Evolutionary conservation across 1,140 invertebrate genomes (phyloP), one percentile per base, ranked within the genome.

Genomic region (Asobara japonica): DNA sequence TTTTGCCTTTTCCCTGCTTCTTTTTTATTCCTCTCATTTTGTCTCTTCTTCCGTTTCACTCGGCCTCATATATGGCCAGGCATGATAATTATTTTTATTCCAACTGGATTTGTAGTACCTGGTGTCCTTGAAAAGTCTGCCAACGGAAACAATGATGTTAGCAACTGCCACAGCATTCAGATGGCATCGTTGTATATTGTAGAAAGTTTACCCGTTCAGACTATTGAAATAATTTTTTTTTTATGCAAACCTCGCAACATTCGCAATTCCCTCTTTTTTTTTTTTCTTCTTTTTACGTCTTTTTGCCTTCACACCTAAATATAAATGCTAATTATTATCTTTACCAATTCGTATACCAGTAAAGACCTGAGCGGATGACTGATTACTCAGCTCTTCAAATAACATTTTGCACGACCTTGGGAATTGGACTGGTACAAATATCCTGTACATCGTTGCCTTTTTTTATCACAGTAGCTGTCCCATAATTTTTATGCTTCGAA

Each of bases 341-440:
- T 73, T 74, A 48, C 61, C 65, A 64, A 72, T 62, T 60, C 56
- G 65, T 66, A 70, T 36, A 68, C 74, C 60, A 41, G 78, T 73
- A 75, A 72, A 71, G 72, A 18, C 65, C 68, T 20, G 41, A 45
- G 69, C 75, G 60, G 78, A 48, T 48, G 36, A 72, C 60, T 80
- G 78, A 82, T 81, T 82, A 72, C 66, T 74, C 77, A 81, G 80
- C 79, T 81, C 81, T 79, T 38, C 77, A 80, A 82, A 82, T 79
- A 81, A 74, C 61, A 75, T 65, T 74, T 67, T 45, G 69, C 68
- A 60, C 73, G 70, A 76, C 79, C 79, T 79, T 81, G 76, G 33
- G 73, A 65, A 76, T 79, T 73, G 65, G 41, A 66, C 61, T 62
- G 65, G 73, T 74, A 66, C 60, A 62, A 62, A 56, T 56, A 25